phyloP scores from a whole-genome alignment of 1,140 invertebrate species.

The Lanistes nyassanus region DNA sequence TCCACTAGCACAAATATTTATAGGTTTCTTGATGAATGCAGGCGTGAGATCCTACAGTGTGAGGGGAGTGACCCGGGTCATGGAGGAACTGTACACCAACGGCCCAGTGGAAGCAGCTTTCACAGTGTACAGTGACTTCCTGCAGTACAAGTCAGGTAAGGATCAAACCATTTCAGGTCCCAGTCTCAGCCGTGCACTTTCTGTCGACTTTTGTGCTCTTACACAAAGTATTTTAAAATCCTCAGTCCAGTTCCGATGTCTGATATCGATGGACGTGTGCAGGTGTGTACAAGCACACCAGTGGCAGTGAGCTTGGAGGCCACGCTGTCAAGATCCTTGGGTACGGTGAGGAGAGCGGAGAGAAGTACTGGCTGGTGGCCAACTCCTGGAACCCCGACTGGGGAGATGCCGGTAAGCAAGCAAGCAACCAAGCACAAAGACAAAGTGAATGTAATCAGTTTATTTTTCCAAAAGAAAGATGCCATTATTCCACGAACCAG shows the following conservation, averaged over 20 bases:
- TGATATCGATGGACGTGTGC: constrained; percentile 37
- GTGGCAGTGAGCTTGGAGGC: constrained; percentile 81
- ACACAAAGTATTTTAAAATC: not conserved
- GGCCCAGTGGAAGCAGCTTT: constrained; percentile 93
- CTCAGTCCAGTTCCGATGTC: not conserved
- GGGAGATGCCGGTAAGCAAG: constrained; percentile 70
- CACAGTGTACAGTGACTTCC: constrained; percentile 88
- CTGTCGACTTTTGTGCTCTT: not conserved
- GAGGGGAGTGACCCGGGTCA: constrained; percentile 75
- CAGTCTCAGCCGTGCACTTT: not conserved
- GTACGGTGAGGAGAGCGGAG: constrained; percentile 83
- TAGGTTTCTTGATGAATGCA: constrained; percentile 38
- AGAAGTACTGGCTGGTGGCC: constrained; percentile 88
- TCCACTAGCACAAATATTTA: too few relatives aligned
- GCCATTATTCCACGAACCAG: too few relatives aligned
- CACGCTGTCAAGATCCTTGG: constrained; percentile 91
- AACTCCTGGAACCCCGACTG: constrained; percentile 95
- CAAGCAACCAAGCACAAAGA: not conserved
- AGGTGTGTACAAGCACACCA: constrained; percentile 86
- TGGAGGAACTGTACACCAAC: constrained; percentile 86
- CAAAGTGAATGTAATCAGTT: not conserved
- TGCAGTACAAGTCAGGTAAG: constrained; percentile 82
- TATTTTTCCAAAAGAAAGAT: too few relatives aligned
- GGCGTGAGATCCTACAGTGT: constrained; percentile 79
- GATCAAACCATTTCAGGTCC: not conserved